Base-by-base conservation (phyloP, 2,113 vertebrate species). In the Pteropus alecto region DNA sequence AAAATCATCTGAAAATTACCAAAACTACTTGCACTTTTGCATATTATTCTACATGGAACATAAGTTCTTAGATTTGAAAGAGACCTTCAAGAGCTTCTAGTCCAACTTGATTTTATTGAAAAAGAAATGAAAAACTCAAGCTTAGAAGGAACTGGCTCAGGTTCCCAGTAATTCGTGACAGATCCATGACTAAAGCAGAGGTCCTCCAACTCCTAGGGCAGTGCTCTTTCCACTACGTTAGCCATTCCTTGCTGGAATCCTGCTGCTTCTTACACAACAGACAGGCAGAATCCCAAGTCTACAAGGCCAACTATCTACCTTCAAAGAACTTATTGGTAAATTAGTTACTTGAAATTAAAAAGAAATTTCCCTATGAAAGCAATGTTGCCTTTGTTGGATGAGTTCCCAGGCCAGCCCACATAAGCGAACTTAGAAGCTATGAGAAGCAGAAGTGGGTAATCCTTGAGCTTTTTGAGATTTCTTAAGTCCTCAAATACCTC, bases 331-430 rank as follows among this genome's bases (percentile, higher is more conserved):
- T 78, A 91, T 21, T 85, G 94, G 58, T 88, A 85, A 92, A 65
- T 97, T 87, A 78, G 78, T 90, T 92, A 65, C 70, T 93, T 94
- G 68, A 92, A 94, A 95, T 92, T 93, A 89, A 87, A 94, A 95
- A 96, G 78, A 93, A 70, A 84, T 67, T 67, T 96, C 94, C 88
- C 81, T 61, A 67, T 48, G 79, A 92, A 95, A 95, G 87, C 60
- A 58, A 48, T 6, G 21, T 60, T 93, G 78, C 90, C 77, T 82
- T 0, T 88, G 41, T 38, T 95, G 95, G 86, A 84, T 51, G 56
- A 43, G 35, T 51, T 85, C 77, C 95, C 56, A 86, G 46, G 61
- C 56, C 73, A 54, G 73, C 54, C 70, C 78, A 70, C 78, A 90
- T 74, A 91, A 82, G 43, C 0, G 4, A 93, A 63, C 26, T 48